Base-by-base conservation (phyloP, 2,797 vertebrate genomes). In the Brotula barbata region DNA sequence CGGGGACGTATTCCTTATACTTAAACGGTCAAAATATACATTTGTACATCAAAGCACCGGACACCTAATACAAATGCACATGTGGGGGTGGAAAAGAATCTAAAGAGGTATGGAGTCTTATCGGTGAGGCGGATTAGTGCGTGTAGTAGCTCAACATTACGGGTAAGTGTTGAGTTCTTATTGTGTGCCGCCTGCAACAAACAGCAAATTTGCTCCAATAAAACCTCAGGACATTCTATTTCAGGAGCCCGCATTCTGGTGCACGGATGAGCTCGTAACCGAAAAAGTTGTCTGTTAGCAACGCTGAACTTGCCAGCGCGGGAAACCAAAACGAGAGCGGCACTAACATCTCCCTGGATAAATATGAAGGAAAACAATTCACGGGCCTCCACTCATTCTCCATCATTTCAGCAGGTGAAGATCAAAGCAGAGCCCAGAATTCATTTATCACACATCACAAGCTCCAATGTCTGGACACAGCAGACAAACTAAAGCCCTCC, bases 401-500 rank as follows among this genome's bases (percentile, higher is more conserved):
- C 28, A 28, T 55, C 16, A 52, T 60, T 9, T 67, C 39, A 54
- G 22, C 25, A 58, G 40, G 20, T 57, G 48, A 58, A 58, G 9
- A 50, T 77, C 37, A 68, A 64, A 61, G 36, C 17, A 54, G 14
- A 21, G 6, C 9, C 37, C 41, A 45, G 2, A 39, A 23, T 47
- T 22, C 21, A 60, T 72, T 28, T 13, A 52, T 61, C 36, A 58
- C 34, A 53, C 37, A 68, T 68, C 56, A 64, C 58, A 73, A 15
- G 31, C 31, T 22, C 31, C 58, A 58, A 49, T 37, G 31, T 60
- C 58, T 55, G 64, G 59, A 76, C 43, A 58, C 6, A 11, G 6
- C 31, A 33, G 64, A 81, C 73, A 54, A 61, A 49, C 51, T 63
- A 75, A 66, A 75, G 61, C 23, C 58, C 34, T 63, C 40, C 53